Percentiles rank a stretch among this genome's conserved stretches.
phyloP scores from a whole-genome alignment of 2,888 invertebrate species.

The Drosophila nigricruria region DNA sequence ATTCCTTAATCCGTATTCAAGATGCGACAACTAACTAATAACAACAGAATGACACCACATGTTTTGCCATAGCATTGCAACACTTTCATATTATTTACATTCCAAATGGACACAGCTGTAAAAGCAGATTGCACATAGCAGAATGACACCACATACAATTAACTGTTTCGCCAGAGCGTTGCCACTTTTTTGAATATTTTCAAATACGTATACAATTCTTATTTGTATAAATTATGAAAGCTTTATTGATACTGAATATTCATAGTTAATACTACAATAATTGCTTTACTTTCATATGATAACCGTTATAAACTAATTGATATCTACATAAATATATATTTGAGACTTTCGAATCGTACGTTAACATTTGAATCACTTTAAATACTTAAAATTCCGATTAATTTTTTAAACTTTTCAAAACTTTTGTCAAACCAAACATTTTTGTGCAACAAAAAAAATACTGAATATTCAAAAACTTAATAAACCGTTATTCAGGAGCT shows the following conservation, averaged over 20 bases:
- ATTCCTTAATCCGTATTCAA: too few species aligned
- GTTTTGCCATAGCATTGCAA: too few species aligned
- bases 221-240: conserved; percentile 8
- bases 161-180: neutral
- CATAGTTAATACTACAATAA: neutral
- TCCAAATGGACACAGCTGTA: too few species aligned
- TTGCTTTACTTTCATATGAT: neutral
- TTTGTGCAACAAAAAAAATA: conserved; percentile 54
- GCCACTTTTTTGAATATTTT: neutral
- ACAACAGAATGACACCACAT: too few species aligned
- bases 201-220: too few species aligned
- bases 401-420: neutral
- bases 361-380: conserved; percentile 4
- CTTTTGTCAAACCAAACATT: neutral
- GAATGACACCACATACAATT: neutral
- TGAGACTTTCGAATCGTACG: conserved; percentile 2
- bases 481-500: conserved; percentile 30
- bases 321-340: conserved; percentile 24
- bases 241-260: conserved; percentile 4
- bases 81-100: too few species aligned
- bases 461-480: conserved; percentile 64
- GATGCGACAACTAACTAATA: too few species aligned
- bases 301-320: conserved; percentile 19
- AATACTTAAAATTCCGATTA: conserved; percentile 10
- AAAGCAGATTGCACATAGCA: neutral